These are phyloP conservation scores for Holothuria leucospilota DNA, from an alignment of 53 echinoderm and acorn worm species.

Conservation along the genomic window DNA sequence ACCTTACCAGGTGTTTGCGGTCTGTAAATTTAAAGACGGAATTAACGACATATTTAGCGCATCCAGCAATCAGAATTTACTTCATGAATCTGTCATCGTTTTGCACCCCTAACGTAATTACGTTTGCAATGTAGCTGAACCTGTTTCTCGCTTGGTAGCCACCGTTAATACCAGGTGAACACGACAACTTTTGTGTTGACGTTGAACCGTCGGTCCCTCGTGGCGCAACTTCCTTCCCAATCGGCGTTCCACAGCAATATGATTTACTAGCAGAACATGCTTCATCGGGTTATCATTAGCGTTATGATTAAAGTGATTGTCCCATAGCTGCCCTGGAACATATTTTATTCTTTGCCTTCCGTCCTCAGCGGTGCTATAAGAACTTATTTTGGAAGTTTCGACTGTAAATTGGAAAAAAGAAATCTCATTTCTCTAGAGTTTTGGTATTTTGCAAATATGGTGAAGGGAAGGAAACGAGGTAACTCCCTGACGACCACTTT, in stretches of 20 bases:
- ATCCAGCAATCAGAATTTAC: constrained; percentile 8
- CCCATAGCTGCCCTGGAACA: constrained; percentile 23
- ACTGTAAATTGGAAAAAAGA: background rate
- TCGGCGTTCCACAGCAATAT: constrained; percentile 43
- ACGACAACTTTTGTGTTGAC: constrained; percentile 8
- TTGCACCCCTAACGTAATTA: constrained; percentile 50
- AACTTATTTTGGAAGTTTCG: constrained; percentile 8
- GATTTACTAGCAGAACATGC: constrained; percentile 42
- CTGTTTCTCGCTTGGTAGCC: constrained; percentile 36
- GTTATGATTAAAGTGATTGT: constrained; percentile 50
- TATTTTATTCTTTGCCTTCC: constrained; percentile 17
- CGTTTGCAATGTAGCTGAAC: constrained; percentile 35
- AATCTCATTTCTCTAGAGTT: constrained; percentile 38
- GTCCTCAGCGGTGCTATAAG: constrained; percentile 40
- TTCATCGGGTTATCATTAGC: constrained; percentile 49
- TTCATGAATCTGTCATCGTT: background rate
- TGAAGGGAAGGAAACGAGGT: constrained; percentile 7
- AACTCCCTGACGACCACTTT: background rate
- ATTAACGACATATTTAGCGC: constrained; percentile 42
- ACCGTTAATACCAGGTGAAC: constrained; percentile 38
- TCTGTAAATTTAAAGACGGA: no score
- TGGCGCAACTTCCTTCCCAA: constrained; percentile 33
- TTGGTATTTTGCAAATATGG: background rate
- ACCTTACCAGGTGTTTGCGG: no score
- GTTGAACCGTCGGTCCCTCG: constrained; percentile 24